Evolutionary conservation across 2,797 vertebrate genomes (phyloP), one percentile per base, ranked within the genome.

Genomic region (Pagetopsis macropterus): DNA sequence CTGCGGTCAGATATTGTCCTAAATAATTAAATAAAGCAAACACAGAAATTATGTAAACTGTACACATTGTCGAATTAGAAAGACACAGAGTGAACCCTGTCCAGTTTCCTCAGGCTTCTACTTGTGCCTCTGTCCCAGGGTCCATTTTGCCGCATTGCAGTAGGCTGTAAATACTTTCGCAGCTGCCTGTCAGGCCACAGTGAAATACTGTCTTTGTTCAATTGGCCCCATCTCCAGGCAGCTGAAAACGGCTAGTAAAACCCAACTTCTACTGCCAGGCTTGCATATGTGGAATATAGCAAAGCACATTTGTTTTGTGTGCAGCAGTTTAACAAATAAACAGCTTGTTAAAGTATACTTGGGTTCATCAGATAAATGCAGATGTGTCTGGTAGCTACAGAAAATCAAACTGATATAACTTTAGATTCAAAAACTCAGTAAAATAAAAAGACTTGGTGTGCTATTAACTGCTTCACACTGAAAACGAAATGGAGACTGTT

Each of bases 171-270:
- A 99, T 98, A 97, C 95, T 97, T 97, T 97, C 96, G 96, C 97
- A 97, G 96, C 97, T 97, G 96, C 96, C 97, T 98, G 98, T 97
- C 97, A 97, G 94, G 88, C 91, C 84, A 81, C 94, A 90, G 95
- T 98, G 96, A 98, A 99, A 98, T 97, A 98, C 96, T 96, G 96
- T 97, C 97, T 99, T 99, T 99, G 97, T 98, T 97, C 94, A 79
- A 77, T 82, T 93, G 92, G 93, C 92, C 94, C 83, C 91, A 87
- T 92, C 92, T 93, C 91, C 88, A 90, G 89, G 78, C 89, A 76
- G 93, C 93, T 93, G 91, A 93, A 92, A 91, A 94, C 90, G 91
- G 89, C 86, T 76, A 84, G n/a, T 78, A 89, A 85, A 91, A 85
- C 79, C 79, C 62, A 76, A 68, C 69, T 77, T 76, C 72, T 76